Evolutionary conservation across 1,140 invertebrate genomes (phyloP), one percentile per base, ranked within the genome.

Genomic region (Archegozetes longisetosus): DNA sequence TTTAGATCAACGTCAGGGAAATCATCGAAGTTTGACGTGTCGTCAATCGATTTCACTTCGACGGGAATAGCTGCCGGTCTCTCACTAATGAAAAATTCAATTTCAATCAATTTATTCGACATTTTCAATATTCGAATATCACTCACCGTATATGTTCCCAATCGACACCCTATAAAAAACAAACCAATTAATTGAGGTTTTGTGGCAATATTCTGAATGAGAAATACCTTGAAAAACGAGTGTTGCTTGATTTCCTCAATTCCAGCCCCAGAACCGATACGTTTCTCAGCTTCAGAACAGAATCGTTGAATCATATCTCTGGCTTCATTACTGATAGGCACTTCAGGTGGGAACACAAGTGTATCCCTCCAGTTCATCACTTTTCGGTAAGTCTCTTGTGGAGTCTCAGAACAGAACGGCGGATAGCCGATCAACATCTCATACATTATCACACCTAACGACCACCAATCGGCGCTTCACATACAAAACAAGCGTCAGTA

Each of bases 381-480:
- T 79, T 99, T 99, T 55, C 88, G 81, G 76, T 99, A 98, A 20
- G 95, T 99, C 75, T 99, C 96, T 74, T 98, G 92, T 14, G 96
- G 93, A 70, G 94, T 98, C 74, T 98, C 95, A 32, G 92, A 96
- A 73, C 95, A 98, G 74, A 99, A 99, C 46, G 95, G 95, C 62
- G 96, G 96, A 76, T 98, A 98, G 49, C 95, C 94, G 75, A 99
- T 98, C 58, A 99, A 78, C 96, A 99, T 99, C 79, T 99, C 96
- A 74, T 97, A 99, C 95, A 99, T 98, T 65, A 98, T 98, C 51
- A 99, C 95, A 50, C 96, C 96, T 50, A 99, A 77, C 55, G 91
- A 96, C 96, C 95, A 99, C 88, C 93, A 99, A 76, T 99, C 96
- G 54, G 89, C 84, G 40, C 88, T 85, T 1, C 86, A 90, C 13